Conservation (phyloP, 2,888 invertebrate species). For the Dendrolimus houi region DNA sequence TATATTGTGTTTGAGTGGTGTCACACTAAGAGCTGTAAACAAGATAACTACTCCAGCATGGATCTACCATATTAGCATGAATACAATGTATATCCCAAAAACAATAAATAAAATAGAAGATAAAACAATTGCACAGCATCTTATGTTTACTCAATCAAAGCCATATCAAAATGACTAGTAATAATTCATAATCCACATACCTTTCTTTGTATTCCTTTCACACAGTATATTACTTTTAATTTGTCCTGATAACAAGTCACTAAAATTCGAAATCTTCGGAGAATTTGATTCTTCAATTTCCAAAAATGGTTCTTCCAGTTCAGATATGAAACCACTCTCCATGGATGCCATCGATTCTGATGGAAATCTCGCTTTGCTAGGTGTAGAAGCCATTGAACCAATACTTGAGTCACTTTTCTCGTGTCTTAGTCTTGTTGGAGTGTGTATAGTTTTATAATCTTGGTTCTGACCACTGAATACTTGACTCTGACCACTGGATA, state of each 20-base stretch:
- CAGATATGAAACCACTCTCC: slow-evolving; percentile 67
- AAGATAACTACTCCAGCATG: too few relatives aligned
- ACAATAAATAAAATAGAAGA: too few relatives aligned
- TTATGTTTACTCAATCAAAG: too few relatives aligned
- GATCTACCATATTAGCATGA: too few relatives aligned
- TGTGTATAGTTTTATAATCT: neutral
- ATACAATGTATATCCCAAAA: too few relatives aligned
- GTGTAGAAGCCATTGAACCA: slow-evolving; percentile 42
- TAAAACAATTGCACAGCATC: too few relatives aligned
- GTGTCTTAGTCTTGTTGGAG: slow-evolving; percentile 23
- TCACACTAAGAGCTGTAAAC: too few relatives aligned
- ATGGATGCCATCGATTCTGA: slow-evolving; percentile 57
- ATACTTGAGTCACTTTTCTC: slow-evolving; percentile 52
- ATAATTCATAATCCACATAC: too few relatives aligned
- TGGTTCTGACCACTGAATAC: neutral
- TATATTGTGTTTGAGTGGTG: too few relatives aligned
- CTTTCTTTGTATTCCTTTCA: slow-evolving; percentile 15
- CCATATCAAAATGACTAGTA: too few relatives aligned
- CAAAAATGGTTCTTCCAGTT: slow-evolving; percentile 57
- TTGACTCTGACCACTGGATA: neutral
- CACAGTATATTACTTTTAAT: slow-evolving; percentile 43
- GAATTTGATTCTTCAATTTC: slow-evolving; percentile 60
- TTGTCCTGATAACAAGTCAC: slow-evolving; percentile 47
- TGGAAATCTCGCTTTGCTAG: slow-evolving; percentile 33
- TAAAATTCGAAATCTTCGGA: slow-evolving; percentile 57